A percentile compares a stretch with the other conserved stretches of the same genome.
Evolutionary conservation across 1,140 invertebrate genomes (phyloP).

Genomic region (Lepidurus packardi): DNA sequence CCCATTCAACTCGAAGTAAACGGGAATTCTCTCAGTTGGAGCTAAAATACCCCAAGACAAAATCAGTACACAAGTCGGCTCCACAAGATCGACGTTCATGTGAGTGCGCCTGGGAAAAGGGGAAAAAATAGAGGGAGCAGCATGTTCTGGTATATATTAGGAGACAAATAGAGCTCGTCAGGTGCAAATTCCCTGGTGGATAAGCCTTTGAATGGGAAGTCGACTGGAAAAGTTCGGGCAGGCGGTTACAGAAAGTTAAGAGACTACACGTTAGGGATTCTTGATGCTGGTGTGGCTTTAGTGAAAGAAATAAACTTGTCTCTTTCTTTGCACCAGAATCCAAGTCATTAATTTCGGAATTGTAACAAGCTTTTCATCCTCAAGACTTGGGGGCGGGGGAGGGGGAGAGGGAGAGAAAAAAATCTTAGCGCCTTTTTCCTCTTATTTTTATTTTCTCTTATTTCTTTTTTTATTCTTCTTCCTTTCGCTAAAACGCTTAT

Average conservation of each 20-base stretch:
- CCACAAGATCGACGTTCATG: not conserved
- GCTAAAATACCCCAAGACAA: not conserved
- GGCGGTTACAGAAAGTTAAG: conserved; percentile 21
- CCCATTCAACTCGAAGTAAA: not conserved
- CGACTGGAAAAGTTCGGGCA: not conserved
- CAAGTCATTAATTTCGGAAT: not conserved
- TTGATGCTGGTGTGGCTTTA: not conserved
- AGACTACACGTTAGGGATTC: conserved; percentile 16
- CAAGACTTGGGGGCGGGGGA: not conserved
- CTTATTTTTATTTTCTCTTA: not conserved
- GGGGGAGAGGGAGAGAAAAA: too few relatives aligned
- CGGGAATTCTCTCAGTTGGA: not conserved
- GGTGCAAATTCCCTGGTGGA: not conserved
- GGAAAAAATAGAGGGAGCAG: not conserved
- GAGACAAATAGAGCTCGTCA: conserved; percentile 21
- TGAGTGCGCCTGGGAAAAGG: not conserved
- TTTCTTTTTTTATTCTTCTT: not conserved
- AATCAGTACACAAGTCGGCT: not conserved
- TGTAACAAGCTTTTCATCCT: conserved; percentile 20
- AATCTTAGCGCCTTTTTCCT: not conserved
- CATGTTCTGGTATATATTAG: conserved; percentile 6
- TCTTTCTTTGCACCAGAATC: not conserved
- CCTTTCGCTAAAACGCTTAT: conserved; percentile 15
- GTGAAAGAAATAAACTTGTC: conserved; percentile 15
- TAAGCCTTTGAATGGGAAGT: conserved; percentile 6